Percentiles rank a stretch among this genome's conserved stretches.
Evolutionary conservation across 2,888 invertebrate species (phyloP).

Genomic region (Drosophila algonquin): DNA sequence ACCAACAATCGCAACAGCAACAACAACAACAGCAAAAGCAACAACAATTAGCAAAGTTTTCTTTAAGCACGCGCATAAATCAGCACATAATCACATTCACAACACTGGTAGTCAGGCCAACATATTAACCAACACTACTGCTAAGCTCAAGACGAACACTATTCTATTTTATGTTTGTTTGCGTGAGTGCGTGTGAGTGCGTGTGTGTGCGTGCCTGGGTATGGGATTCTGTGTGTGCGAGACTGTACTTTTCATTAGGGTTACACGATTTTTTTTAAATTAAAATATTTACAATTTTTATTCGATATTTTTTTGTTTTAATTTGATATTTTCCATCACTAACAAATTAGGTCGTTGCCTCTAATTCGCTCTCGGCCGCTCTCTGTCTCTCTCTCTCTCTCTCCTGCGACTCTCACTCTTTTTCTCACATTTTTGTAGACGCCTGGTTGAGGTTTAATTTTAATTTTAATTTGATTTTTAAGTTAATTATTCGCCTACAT

Average conservation of each 20-base stretch:
- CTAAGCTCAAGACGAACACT: conserved; percentile 31
- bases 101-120: conserved; percentile 66
- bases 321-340: conserved; percentile 19
- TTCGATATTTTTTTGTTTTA: conserved; percentile 2
- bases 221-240: conserved; percentile 20
- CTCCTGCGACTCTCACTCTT: conserved; percentile 40
- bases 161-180: conserved; percentile 39
- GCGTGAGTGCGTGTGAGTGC: neutral
- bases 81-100: conserved; percentile 55
- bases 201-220: conserved; percentile 1
- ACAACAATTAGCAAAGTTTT: conserved; percentile 45
- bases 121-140: conserved; percentile 63
- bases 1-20: conserved; percentile 56
- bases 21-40: conserved; percentile 19
- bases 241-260: conserved; percentile 9
- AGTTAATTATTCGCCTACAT: conserved; percentile 40
- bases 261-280: conserved; percentile 15
- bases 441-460: conserved; percentile 56
- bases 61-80: conserved; percentile 64
- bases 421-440: conserved; percentile 27
- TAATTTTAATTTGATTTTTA: conserved; percentile 31
- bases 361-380: neutral
- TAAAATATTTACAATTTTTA: conserved; percentile 4
- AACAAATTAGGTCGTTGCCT: conserved; percentile 29
- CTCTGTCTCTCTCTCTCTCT: conserved; percentile 19